phyloP scores from a whole-genome alignment of 2,797 vertebrate species.

The Saxicola maurus region DNA sequence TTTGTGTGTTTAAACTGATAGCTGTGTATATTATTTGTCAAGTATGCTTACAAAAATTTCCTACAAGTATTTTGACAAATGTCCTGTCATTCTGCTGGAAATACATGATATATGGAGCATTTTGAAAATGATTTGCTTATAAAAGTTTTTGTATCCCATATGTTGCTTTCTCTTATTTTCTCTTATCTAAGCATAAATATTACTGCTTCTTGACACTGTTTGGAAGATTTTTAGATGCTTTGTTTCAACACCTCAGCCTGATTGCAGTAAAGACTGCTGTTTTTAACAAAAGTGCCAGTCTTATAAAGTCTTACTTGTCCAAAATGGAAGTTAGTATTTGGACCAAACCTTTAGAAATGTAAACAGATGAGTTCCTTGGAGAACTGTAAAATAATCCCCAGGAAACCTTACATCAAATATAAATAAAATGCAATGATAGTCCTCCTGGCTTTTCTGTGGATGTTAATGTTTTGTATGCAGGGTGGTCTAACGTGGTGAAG shows the following conservation, averaged over 20 bases:
- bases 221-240: background rate
- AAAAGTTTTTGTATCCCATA: slow-evolving; percentile 20
- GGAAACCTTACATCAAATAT: background rate
- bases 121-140: slow-evolving; percentile 40
- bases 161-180: slow-evolving; percentile 33
- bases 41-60: slow-evolving; percentile 34
- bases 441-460: background rate
- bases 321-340: background rate
- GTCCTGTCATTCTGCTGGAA: slow-evolving; percentile 48
- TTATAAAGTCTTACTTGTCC: background rate
- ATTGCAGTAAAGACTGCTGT: background rate
- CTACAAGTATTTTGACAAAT: slow-evolving; percentile 55
- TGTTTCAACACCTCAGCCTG: background rate
- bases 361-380: background rate
- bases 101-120: background rate
- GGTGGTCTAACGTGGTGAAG: background rate
- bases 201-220: slow-evolving; percentile 7
- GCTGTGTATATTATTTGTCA: slow-evolving; percentile 54
- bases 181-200: slow-evolving; percentile 56
- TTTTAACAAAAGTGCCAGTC: background rate
- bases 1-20: slow-evolving; percentile 59
- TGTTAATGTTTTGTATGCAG: background rate
- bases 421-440: background rate
- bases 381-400: background rate
- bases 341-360: background rate